Evolutionary conservation across 2,888 invertebrate genomes (phyloP), one percentile per base, ranked within the genome.

Genomic region (Chorisops tibialis): DNA sequence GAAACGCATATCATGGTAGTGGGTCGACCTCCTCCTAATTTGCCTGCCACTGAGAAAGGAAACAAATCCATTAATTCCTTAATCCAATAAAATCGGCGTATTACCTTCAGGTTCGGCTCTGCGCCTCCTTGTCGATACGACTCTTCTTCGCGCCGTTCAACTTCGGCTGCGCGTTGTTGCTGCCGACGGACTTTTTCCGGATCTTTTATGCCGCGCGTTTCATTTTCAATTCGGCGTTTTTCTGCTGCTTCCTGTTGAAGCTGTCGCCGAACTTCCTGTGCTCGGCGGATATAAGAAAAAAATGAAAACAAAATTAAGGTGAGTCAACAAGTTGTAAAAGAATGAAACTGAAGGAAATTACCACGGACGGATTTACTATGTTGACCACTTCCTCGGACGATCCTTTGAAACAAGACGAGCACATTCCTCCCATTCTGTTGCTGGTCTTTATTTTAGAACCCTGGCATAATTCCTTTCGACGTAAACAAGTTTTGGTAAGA

Each of bases 171-270:
- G n/a, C 80, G 75, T 67, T 82, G 80, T 70, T 87, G 85, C 74
- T 82, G 82, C 11, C 83, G 79, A 62, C 79, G 81, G 1, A 87
- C 79, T 49, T 79, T 81, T 18, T 83, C 82, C 0, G 84, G 79
- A 73, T 88, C 85, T 70, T 84, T 86, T 4, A 88, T 81, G 0
- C 88, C 88, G 3, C 87, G 80, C 0, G 76, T 71, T 24, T 85
- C 84, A 62, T 82, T 82, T 68, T 87, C 83, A 1, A 79, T 77
- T 1, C 82, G 80, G 2, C 88, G 80, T 49, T 79, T 81, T 73
- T 88, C 87, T 0, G 88, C 88, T 1, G 88, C 88, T 68, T 87
- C 87, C 5, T 82, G 79, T 69, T 84, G 85, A 70, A 86, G 85
- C 16, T 80, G 81, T 30, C 88, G 80, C 52, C 87, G 81, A 7